These are phyloP conservation scores for Siphamia tubifer DNA, from an alignment of 2,113 vertebrate genomes.

Conservation along the genomic window DNA sequence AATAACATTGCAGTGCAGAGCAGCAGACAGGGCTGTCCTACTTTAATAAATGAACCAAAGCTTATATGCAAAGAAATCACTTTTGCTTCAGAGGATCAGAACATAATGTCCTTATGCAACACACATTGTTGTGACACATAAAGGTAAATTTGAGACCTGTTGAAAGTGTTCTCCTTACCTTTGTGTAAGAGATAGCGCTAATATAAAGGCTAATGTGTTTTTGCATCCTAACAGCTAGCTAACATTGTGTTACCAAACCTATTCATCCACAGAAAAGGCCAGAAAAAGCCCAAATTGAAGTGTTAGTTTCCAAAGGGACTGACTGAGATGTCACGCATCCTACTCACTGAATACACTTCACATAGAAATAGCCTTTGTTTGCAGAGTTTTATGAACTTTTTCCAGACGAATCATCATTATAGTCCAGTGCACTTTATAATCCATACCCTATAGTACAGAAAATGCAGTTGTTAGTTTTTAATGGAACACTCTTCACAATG, in stretches of 20 bases:
- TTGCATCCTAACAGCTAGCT: too few relatives aligned
- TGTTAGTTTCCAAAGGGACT: background rate
- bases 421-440: too few relatives aligned
- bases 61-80: conserved; percentile 37
- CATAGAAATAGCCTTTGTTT: too few relatives aligned
- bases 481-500: too few relatives aligned
- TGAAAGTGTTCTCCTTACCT: background rate
- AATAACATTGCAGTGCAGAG: conserved; percentile 39
- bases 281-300: background rate
- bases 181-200: too few relatives aligned
- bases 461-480: too few relatives aligned
- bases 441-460: too few relatives aligned
- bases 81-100: conserved; percentile 27
- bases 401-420: too few relatives aligned
- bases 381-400: too few relatives aligned
- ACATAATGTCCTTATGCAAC: conserved; percentile 24
- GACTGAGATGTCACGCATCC: background rate
- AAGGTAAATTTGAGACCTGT: conserved; percentile 1
- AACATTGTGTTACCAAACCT: background rate
- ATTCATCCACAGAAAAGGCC: background rate
- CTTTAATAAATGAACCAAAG: conserved; percentile 60
- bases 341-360: too few relatives aligned
- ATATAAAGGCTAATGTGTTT: background rate
- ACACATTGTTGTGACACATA: conserved; percentile 13
- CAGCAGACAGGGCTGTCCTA: conserved; percentile 51